Evolutionary conservation across 2,113 vertebrate species (phyloP), one percentile per base, ranked within the genome.

Genomic region (Scalopus aquaticus): DNA sequence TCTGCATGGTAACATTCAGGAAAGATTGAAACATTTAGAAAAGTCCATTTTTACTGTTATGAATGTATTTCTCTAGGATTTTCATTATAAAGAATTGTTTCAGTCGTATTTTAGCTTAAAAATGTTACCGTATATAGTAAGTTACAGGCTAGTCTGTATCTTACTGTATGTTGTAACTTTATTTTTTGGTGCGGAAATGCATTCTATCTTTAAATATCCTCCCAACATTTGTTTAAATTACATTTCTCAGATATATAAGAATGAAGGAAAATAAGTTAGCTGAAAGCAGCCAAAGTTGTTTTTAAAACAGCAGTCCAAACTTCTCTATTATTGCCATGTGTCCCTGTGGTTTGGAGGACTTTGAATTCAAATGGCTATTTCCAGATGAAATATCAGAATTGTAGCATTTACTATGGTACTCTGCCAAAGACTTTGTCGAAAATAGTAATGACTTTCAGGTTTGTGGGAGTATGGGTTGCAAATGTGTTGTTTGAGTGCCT

Each of bases 391-490:
- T 92, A 16, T 73, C 0, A 88, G 90, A 96, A 96, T 54, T 84
- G 64, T 7, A 24, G 35, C 95, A 69, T 62, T 95, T 95, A 72
- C 73, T 90, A 81, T 94, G 79, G 58, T 95, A 78, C 54, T 96
- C 30, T 95, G 46, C 15, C 64, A 85, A 87, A 94, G 44, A 16
- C 44, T 96, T 95, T 94, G 35, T 95, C 44, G 95, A 77, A 94
- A 92, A 88, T 95, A 77, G 28, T 96, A 32, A 65, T 92, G 93
- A n/a, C 39, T 96, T 97, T 97, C 82, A 96, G 77, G 30, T 90
- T 32, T 93, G 16, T 89, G 65, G 86, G 9, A 70, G 15, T 90
- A 76, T 93, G 56, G 19, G 0, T 95, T 97, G 37, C 49, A 95
- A 89, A 96, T 85, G 51, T 96, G 81, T 96, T 96, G 30, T 88